Percentiles rank a stretch among this genome's conserved stretches.
Evolutionary conservation across 2,113 vertebrate genomes (phyloP).

Genomic region (Cebus imitator): DNA sequence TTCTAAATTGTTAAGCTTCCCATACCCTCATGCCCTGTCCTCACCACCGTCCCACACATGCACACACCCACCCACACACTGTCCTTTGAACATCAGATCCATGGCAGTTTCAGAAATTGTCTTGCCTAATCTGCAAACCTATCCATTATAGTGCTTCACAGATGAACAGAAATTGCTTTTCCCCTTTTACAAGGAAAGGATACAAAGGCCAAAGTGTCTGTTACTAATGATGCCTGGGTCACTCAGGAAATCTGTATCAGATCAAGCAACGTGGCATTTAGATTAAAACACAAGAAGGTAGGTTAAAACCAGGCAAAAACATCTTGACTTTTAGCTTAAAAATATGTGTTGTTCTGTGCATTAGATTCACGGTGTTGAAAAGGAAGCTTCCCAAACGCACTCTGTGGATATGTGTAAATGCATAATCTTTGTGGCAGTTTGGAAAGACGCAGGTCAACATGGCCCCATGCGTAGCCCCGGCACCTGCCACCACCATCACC

Average conservation of each 20-base stretch:
- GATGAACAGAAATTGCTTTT: constrained; percentile 11
- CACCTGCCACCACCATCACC: neutral
- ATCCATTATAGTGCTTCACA: neutral
- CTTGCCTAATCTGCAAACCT: neutral
- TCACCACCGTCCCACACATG: neutral
- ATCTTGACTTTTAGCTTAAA: neutral
- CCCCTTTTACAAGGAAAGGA: neutral
- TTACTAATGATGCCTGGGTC: neutral
- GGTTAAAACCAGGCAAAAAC: neutral
- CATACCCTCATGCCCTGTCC: neutral
- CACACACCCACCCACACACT: neutral
- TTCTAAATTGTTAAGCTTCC: neutral
- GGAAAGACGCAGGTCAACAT: neutral
- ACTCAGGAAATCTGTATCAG: constrained; percentile 1
- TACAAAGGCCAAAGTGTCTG: neutral
- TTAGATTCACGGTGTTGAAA: neutral
- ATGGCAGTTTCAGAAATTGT: neutral
- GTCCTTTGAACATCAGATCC: neutral
- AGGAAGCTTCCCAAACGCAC: neutral
- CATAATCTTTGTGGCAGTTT: neutral
- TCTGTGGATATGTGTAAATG: too few species aligned
- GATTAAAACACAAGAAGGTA: constrained; percentile 25
- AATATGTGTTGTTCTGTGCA: neutral
- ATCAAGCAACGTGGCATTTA: neutral
- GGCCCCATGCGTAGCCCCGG: neutral